These are phyloP conservation scores for Uloborus plumipes DNA, from an alignment of 2,888 invertebrate genomes.

Conservation along the genomic window DNA sequence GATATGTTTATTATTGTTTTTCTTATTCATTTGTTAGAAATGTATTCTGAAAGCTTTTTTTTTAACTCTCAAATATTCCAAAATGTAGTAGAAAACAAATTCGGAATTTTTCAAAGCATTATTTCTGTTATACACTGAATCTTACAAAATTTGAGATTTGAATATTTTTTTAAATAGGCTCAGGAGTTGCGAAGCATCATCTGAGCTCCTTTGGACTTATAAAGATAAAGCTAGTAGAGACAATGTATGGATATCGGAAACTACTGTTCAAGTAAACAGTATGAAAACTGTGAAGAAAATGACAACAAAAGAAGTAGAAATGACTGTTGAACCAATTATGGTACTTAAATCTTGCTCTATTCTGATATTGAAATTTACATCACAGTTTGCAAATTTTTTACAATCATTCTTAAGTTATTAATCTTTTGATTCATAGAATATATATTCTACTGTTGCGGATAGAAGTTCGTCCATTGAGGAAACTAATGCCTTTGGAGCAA, in stretches of 20 bases:
- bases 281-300: constrained; percentile 55
- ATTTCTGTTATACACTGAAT: too few relatives aligned
- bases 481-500: constrained; percentile 94
- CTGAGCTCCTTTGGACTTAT: constrained; percentile 90
- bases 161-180: constrained; percentile 75
- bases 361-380: constrained; percentile 7
- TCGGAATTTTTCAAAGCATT: too few relatives aligned
- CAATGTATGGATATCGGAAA: constrained; percentile 89
- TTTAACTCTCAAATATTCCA: too few relatives aligned
- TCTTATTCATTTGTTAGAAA: too few relatives aligned
- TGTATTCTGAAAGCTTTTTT: too few relatives aligned
- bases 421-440: constrained; percentile 77
- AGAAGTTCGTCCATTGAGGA: constrained; percentile 94
- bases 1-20: too few relatives aligned
- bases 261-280: constrained; percentile 74
- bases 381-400: neutral
- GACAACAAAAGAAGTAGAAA: constrained; percentile 60
- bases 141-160: too few relatives aligned
- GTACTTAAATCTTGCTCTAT: constrained; percentile 16
- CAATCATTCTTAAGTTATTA: neutral
- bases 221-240: constrained; percentile 88
- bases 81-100: too few relatives aligned
- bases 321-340: constrained; percentile 61
- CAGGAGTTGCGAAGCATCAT: constrained; percentile 90
- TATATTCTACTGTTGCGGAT: constrained; percentile 93